Conservation (phyloP, 2,797 vertebrate species). For the Simalia tracyae region DNA sequence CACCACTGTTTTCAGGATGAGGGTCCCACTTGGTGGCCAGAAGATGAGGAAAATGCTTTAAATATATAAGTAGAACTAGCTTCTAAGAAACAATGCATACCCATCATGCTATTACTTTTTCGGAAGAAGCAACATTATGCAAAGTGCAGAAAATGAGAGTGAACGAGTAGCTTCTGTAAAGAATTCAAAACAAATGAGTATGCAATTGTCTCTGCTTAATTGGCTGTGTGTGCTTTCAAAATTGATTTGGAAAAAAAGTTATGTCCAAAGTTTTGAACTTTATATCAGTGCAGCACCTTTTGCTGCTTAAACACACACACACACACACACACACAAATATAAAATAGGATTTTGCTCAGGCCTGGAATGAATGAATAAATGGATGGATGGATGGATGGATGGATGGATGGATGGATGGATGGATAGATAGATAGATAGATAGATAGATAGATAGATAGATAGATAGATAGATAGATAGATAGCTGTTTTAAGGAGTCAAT, state of each 20-base stretch:
- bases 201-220: neutral
- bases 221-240: neutral
- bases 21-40: neutral
- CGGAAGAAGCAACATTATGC: neutral
- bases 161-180: neutral
- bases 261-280: neutral
- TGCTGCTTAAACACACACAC: neutral
- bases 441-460: no score
- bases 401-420: neutral
- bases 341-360: neutral
- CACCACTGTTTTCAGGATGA: neutral
- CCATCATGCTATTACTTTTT: neutral
- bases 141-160: neutral
- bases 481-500: neutral
- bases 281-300: neutral
- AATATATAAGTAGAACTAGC: neutral
- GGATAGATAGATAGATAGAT: no score
- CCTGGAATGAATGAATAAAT: neutral
- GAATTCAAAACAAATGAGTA: neutral
- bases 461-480: no score
- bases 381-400: neutral
- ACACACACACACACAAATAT: neutral
- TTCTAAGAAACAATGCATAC: neutral
- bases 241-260: neutral
- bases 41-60: neutral